Evolutionary conservation across 2,888 invertebrate genomes (phyloP).

Genomic region (Epinotia nisella): DNA sequence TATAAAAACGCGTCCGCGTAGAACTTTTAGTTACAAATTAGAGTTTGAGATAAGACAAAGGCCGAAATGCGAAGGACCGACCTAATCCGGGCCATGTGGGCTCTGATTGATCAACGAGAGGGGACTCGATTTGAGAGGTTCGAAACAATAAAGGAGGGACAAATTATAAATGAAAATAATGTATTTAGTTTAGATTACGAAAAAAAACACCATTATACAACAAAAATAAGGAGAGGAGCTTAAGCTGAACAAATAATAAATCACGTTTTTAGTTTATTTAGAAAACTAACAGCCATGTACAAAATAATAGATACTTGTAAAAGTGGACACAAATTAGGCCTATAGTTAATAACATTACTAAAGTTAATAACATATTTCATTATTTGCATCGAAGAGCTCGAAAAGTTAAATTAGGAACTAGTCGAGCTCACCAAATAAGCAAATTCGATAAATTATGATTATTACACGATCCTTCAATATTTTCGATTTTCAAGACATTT

Average conservation of each 20-base stretch:
- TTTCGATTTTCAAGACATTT: too few relatives aligned
- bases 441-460: too few relatives aligned
- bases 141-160: not conserved
- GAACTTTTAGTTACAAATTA: constrained; percentile 70
- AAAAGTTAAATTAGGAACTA: too few relatives aligned
- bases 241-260: not conserved
- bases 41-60: constrained; percentile 67
- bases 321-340: too few relatives aligned
- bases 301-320: too few relatives aligned
- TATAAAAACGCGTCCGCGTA: constrained; percentile 57
- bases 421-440: too few relatives aligned
- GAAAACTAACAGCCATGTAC: too few relatives aligned
- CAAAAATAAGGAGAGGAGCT: not conserved
- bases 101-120: constrained; percentile 51
- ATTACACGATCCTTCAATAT: too few relatives aligned
- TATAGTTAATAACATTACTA: too few relatives aligned
- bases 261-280: too few relatives aligned
- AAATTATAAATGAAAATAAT: not conserved
- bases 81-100: constrained; percentile 56
- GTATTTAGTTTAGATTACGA: not conserved
- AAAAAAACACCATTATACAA: not conserved
- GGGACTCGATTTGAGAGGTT: constrained; percentile 40
- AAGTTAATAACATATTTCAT: too few relatives aligned
- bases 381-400: too few relatives aligned
- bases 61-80: constrained; percentile 50